phyloP scores from a whole-genome alignment of 2,888 invertebrate genomes.

The Harpalus rubripes region DNA sequence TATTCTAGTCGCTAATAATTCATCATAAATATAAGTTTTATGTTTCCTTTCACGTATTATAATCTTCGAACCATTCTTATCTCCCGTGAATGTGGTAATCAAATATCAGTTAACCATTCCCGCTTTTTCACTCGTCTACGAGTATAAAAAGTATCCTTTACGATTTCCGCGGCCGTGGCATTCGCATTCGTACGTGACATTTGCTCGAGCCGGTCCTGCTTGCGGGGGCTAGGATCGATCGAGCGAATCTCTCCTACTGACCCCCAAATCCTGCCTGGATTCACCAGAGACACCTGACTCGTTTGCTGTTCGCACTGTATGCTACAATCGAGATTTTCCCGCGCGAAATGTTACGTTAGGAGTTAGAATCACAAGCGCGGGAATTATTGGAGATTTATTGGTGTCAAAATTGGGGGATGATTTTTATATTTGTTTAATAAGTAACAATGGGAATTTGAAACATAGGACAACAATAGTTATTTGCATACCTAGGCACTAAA shows the following conservation, averaged over 20 bases:
- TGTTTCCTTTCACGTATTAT: not conserved
- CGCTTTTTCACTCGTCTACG: not conserved
- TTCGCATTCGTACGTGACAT: slow-evolving; percentile 51
- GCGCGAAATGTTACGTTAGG: slow-evolving; percentile 43
- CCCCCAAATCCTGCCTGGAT: slow-evolving; percentile 66
- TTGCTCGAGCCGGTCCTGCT: slow-evolving; percentile 56
- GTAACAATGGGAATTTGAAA: no score
- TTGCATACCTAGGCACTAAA: no score
- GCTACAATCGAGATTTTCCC: slow-evolving; percentile 31
- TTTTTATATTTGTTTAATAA: not conserved
- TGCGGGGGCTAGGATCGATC: slow-evolving; percentile 63
- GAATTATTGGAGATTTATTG: slow-evolving; percentile 3
- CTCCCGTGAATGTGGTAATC: not conserved
- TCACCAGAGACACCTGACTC: slow-evolving; percentile 58
- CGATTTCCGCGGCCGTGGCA: slow-evolving; percentile 21
- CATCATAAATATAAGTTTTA: not conserved
- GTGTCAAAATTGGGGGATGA: not conserved
- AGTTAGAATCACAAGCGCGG: not conserved
- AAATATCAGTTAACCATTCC: slow-evolving; percentile 3
- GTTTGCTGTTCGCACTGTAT: slow-evolving; percentile 34
- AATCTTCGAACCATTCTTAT: not conserved
- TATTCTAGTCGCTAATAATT: not conserved
- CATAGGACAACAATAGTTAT: no score
- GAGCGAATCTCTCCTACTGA: slow-evolving; percentile 66
- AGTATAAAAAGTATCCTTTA: slow-evolving; percentile 34